Base-by-base conservation (phyloP, 1,140 invertebrate genomes). In the Drosophila mojavensis region DNA sequence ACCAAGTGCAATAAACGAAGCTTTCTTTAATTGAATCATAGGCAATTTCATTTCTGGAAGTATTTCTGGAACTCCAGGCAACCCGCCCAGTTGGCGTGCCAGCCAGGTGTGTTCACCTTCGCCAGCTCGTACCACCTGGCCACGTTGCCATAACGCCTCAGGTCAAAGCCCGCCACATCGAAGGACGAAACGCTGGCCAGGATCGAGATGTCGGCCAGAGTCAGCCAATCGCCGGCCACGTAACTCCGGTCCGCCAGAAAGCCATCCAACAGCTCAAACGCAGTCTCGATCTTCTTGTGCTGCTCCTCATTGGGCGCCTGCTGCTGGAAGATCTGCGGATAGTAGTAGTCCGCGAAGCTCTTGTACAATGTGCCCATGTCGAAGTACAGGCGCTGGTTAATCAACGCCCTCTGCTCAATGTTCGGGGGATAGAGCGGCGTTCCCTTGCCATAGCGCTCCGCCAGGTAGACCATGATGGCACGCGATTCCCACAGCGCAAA, bases 351-450 rank as follows among this genome's bases (percentile, higher is more conserved):
- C 3, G 75, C 78, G 45, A 95, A 94, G 45, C 94, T 91, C 20
- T 94, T 92, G 91, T 95, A 96, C 5, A 97, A 89, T 1, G 93
- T 94, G 28, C 95, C 95, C 72, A 95, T 91, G 80, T 97, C 96
- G 80, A 97, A 97, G 80, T 95, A 95, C 5, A 97, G 91, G 61
- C 95, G 93, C 70, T 96, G 95, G 85, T 97, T 95, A 1, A 97
- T 94, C 0, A 96, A 0, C 0, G 96, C 96, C 48, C 95, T 93
- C 60, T 94, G 88, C 74, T 95, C 94, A 0, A 94, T 92, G 69
- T 95, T 94, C 67, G 94, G 94, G 1, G 96, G 96, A 82, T 96
- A 96, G 0, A 96, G 91, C 2, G 92, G 91, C 79, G 94, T 94
- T 47, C 95, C 93, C 79, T 96, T 86, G 15, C 93, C 95, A 78